Evolutionary conservation across 2,797 vertebrate genomes (phyloP).

Genomic region (Sphenopsis melanotis): DNA sequence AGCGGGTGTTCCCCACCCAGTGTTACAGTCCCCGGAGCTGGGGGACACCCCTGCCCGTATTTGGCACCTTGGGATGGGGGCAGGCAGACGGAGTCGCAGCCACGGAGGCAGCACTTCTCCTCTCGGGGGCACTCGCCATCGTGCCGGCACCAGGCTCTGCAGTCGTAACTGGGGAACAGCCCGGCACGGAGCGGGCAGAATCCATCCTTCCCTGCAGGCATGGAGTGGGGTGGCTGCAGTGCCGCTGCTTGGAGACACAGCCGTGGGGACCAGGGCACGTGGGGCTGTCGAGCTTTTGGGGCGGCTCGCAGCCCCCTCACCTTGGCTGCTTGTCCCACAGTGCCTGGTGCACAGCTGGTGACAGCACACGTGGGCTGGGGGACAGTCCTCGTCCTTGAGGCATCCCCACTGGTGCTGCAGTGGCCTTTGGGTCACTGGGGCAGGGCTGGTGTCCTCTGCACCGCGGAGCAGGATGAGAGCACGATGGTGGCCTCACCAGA

Average conservation of each 20-base stretch:
- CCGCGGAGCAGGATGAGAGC: background rate
- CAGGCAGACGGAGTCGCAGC: background rate
- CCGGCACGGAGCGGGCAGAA: background rate
- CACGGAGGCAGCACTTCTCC: constrained; percentile 5
- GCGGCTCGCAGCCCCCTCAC: background rate
- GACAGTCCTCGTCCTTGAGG: background rate
- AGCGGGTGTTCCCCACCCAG: background rate
- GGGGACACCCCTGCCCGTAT: background rate
- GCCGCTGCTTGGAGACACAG: background rate
- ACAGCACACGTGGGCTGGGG: background rate
- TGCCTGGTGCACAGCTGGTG: background rate
- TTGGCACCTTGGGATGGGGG: background rate
- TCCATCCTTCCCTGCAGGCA: background rate
- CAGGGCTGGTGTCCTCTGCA: background rate
- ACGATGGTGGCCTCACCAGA: accelerated
- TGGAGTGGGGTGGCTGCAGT: accelerated
- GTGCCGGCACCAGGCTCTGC: background rate
- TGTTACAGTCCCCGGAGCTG: background rate
- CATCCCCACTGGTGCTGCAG: background rate
- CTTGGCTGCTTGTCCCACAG: background rate
- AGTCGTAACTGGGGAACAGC: constrained; percentile 20
- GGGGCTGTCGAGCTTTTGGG: background rate
- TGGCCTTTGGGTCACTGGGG: background rate
- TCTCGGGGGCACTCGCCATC: background rate
- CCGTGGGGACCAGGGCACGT: accelerated